Percentiles rank a stretch among this genome's conserved stretches.
Conservation (phyloP, 1,140 invertebrate species). For the Batillaria attramentaria region DNA sequence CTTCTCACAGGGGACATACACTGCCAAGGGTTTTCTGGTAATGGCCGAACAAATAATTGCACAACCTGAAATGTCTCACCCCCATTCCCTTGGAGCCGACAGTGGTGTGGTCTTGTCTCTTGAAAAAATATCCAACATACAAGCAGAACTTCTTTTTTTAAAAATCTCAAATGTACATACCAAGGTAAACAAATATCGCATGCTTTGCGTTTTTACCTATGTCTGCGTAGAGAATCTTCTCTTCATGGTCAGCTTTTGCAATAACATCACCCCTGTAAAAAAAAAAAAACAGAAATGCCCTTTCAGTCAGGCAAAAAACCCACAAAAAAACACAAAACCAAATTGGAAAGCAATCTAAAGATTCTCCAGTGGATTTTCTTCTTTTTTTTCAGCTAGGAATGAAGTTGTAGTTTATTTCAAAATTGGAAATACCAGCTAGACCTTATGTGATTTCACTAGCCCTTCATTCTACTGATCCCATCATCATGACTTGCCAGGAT, state of each 20-base stretch:
- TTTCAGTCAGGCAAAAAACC: no score
- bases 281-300: background rate
- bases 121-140: background rate
- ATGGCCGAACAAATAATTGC: no score
- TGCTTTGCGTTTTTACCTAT: conserved; percentile 78
- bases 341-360: background rate
- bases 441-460: background rate
- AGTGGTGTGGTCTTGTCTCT: no score
- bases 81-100: no score
- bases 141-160: conserved; percentile 15
- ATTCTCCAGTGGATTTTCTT: background rate
- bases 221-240: conserved; percentile 82
- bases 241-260: conserved; percentile 78
- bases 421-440: background rate
- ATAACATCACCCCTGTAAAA: conserved; percentile 79
- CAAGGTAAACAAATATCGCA: background rate
- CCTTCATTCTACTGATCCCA: background rate
- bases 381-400: background rate
- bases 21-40: no score
- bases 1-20: background rate
- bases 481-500: no score
- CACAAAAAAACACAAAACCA: no score
- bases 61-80: no score
- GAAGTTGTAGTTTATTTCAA: background rate
- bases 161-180: background rate